Evolutionary conservation across 2,888 invertebrate genomes (phyloP).

Genomic region (Teinopalpus imperialis): DNA sequence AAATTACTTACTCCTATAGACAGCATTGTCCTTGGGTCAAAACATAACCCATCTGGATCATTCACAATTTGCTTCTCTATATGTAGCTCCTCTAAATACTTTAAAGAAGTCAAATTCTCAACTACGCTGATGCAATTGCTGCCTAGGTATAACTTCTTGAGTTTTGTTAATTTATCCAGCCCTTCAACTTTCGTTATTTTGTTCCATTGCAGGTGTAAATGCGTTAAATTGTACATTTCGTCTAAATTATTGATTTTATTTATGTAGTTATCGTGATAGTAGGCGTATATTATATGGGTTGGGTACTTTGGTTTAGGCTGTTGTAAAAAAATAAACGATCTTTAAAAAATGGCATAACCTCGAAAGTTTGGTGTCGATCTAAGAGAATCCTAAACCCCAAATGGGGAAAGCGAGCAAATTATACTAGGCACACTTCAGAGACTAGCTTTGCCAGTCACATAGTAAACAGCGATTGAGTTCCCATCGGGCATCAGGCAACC

Average conservation of each 20-base stretch:
- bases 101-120: slow-evolving; percentile 84
- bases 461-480: no score
- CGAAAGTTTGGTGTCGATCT: no score
- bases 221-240: slow-evolving; percentile 83
- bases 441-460: no score
- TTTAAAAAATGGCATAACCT: no score
- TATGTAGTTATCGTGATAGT: slow-evolving; percentile 91
- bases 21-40: slow-evolving; percentile 84
- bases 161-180: slow-evolving; percentile 80
- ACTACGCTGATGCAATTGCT: slow-evolving; percentile 86
- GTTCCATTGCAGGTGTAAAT: slow-evolving; percentile 89
- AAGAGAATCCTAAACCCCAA: no score
- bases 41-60: slow-evolving; percentile 82
- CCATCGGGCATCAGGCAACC: no score
- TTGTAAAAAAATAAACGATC: slow-evolving; percentile 62
- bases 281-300: slow-evolving; percentile 83
- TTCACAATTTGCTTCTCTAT: slow-evolving; percentile 84
- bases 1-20: slow-evolving; percentile 83
- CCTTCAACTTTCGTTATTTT: slow-evolving; percentile 87
- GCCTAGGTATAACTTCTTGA: slow-evolving; percentile 90
- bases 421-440: no score
- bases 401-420: no score
- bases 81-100: slow-evolving; percentile 84
- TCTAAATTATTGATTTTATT: slow-evolving; percentile 87
- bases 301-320: slow-evolving; percentile 63